Percentiles rank a stretch among this genome's conserved stretches.
These are phyloP conservation scores for Leptonema lineaticorne DNA, from an alignment of 1,140 invertebrate species.

Conservation along the genomic window DNA sequence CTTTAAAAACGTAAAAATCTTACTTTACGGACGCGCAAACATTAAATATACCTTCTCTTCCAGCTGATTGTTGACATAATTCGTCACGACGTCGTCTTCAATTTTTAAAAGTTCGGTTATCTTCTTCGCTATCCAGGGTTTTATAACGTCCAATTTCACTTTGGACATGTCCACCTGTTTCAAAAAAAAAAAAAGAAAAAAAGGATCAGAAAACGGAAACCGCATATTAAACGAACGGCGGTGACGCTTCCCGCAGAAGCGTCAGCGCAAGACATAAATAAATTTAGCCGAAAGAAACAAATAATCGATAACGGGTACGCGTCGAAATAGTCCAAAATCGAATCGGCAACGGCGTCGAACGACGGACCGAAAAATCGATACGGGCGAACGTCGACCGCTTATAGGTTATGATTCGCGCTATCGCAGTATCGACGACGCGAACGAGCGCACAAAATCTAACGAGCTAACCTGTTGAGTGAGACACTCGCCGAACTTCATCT, in stretches of 20 bases:
- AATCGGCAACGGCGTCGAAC: not conserved
- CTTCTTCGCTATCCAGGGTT: conserved; percentile 98
- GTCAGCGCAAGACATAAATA: not conserved
- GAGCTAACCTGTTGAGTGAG: conserved; percentile 79
- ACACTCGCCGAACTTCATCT: conserved; percentile 96
- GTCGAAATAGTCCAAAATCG: not conserved
- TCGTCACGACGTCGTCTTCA: conserved; percentile 97
- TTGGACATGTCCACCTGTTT: conserved; percentile 95
- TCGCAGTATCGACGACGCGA: not conserved
- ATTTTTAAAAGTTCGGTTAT: conserved; percentile 93
- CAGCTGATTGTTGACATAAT: conserved; percentile 98
- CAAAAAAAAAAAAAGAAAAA: conserved; percentile 40
- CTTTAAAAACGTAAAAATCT: not conserved
- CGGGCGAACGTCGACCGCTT: not conserved
- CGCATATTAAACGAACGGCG: too few species aligned
- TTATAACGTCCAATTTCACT: conserved; percentile 95
- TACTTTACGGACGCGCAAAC: conserved; percentile 31
- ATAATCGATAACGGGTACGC: not conserved
- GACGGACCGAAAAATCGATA: not conserved
- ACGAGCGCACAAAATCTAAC: too few species aligned
- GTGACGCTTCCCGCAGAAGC: too few species aligned
- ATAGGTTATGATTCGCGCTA: not conserved
- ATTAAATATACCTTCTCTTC: conserved; percentile 80
- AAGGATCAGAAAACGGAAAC: not conserved
- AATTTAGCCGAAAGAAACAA: not conserved